Evolutionary conservation across 2,797 vertebrate genomes (phyloP), one percentile per base, ranked within the genome.

Genomic region (Forpus xanthops): DNA sequence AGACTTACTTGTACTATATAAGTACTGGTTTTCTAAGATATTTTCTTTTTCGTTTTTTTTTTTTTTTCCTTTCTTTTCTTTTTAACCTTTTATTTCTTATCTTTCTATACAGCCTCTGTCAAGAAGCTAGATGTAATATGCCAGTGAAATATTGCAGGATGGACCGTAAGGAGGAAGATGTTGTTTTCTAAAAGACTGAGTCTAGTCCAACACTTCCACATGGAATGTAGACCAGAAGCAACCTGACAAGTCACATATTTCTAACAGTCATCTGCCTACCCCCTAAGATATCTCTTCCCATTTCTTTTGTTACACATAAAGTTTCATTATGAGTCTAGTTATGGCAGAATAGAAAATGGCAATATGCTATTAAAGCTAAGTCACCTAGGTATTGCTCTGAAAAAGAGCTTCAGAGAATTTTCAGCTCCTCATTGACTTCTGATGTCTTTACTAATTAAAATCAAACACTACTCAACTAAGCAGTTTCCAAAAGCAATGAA

Each of bases 361-460:
- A 78, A 82, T 86, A 72, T 55, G 53, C 25, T 52, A 56, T 44
- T 50, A 60, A 66, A 73, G n/a, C 60, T 73, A 80, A 72, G 67
- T 9, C 41, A 66, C 64, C 25, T 55, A 72, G 58, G 62, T 73
- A 61, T 10, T 37, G 16, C n/a, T 61, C 56, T 39, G 21, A 35
- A 86, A 55, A 60, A 45, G 20, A 33, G 21, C 42, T 68, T 83
- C 61, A 78, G 85, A 83, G 58, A 76, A 61, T 91, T 89, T 87
- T 55, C 60, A 89, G 62, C 31, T 58, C 60, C 73, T 88, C 76
- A 33, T 60, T 76, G 85, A 85, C 84, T 91, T 60, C 79, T 68
- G 62, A 44, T 76, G 60, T 76, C 81, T 86, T 33, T 71, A 58
- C 80, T 92, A 85, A 79, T 85, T 82, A 91, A 86, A 88, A 91